A percentile compares a stretch with the other conserved stretches of the same genome.
Conservation (phyloP, 1,140 invertebrate species). For the Potamilus streckersoni region DNA sequence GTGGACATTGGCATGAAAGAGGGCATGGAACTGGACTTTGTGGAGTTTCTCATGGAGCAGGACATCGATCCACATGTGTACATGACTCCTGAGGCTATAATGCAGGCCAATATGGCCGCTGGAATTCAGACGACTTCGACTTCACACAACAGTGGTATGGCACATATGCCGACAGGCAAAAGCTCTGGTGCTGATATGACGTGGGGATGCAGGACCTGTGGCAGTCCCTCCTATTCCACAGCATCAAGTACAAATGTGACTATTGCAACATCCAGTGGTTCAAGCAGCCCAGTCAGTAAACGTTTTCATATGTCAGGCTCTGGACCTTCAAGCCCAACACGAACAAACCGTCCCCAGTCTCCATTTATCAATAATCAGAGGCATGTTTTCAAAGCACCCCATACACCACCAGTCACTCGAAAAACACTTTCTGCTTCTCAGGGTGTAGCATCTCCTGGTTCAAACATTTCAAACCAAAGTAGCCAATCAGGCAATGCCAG, state of each 20-base stretch:
- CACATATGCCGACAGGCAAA: slow-evolving; percentile 34
- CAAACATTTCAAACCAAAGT: slow-evolving; percentile 33
- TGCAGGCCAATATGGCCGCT: slow-evolving; percentile 40
- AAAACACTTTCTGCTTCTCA: slow-evolving; percentile 47
- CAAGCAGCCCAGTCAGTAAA: slow-evolving; percentile 58
- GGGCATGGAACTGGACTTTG: slow-evolving; percentile 66
- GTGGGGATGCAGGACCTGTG: slow-evolving; percentile 32
- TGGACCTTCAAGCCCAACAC: slow-evolving; percentile 47
- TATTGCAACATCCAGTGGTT: slow-evolving; percentile 49
- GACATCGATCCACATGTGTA: slow-evolving; percentile 59
- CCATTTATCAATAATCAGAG: slow-evolving; percentile 10
- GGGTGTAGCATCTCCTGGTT: slow-evolving; percentile 41
- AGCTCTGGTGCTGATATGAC: slow-evolving; percentile 18
- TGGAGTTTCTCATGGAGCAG: slow-evolving; percentile 65
- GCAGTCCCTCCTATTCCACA: slow-evolving; percentile 42
- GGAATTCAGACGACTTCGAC: slow-evolving; percentile 24
- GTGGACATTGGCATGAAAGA: slow-evolving; percentile 67
- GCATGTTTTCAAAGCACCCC: slow-evolving; percentile 57
- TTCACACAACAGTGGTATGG: slow-evolving; percentile 26
- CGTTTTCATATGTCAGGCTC: slow-evolving; percentile 56
- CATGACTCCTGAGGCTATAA: slow-evolving; percentile 58
- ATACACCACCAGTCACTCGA: slow-evolving; percentile 46
- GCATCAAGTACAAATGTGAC: slow-evolving; percentile 48
- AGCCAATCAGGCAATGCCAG: slow-evolving; percentile 20
- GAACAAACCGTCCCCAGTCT: slow-evolving; percentile 22